Evolutionary conservation across 2,888 invertebrate species (phyloP).

Genomic region (Torymus texanus): DNA sequence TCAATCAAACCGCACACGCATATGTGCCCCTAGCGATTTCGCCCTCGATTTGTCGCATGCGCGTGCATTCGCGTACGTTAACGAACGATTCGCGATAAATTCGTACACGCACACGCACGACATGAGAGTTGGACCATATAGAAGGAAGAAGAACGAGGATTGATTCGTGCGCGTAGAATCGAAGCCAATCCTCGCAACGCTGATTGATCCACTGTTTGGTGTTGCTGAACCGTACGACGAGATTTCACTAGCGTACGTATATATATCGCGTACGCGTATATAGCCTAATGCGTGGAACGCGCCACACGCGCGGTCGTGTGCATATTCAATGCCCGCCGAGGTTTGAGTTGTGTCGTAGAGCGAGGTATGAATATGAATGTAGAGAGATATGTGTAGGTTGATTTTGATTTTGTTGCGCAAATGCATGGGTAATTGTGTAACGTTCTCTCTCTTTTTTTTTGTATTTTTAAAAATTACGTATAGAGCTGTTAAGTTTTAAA

Average conservation of each 20-base stretch:
- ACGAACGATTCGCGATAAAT: slow-evolving; percentile 43
- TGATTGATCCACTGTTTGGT: slow-evolving; percentile 54
- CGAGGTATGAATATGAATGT: too few species aligned
- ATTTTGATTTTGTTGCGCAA: too few species aligned
- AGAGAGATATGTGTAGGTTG: too few species aligned
- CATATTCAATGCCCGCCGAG: not conserved
- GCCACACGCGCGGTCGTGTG: not conserved
- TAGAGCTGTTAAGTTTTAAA: too few species aligned
- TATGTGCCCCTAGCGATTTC: not conserved
- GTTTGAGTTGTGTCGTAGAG: too few species aligned
- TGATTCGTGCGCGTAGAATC: slow-evolving; percentile 53
- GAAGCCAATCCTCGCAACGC: slow-evolving; percentile 60
- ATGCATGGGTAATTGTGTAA: too few species aligned
- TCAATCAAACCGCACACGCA: slow-evolving; percentile 25
- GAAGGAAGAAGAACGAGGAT: slow-evolving; percentile 5
- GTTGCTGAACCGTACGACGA: slow-evolving; percentile 59
- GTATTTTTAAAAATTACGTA: too few species aligned
- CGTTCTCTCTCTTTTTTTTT: too few species aligned
- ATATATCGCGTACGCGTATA: not conserved
- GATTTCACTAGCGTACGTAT: not conserved
- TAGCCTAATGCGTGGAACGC: slow-evolving; percentile 7
- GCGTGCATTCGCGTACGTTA: slow-evolving; percentile 6
- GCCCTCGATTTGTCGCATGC: slow-evolving; percentile 34
- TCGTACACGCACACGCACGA: not conserved
- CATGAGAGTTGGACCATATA: slow-evolving; percentile 17